Base-by-base conservation (phyloP, 2,113 vertebrate species). In the Pedionomus torquatus region DNA sequence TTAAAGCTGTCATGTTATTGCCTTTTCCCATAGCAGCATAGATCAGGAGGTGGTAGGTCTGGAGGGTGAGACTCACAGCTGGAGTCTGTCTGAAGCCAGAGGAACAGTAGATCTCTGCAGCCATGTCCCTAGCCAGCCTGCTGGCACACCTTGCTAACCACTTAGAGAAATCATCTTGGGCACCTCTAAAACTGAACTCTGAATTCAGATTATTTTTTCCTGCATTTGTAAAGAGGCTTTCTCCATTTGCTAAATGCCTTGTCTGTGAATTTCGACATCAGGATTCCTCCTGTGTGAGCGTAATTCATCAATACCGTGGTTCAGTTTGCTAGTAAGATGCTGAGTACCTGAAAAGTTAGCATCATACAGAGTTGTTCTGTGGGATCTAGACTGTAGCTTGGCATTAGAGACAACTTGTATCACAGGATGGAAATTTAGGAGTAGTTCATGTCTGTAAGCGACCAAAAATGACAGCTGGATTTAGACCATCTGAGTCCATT, bases 111-210 rank as follows among this genome's bases (percentile, higher is more conserved):
- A 61, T 26, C 71, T 72, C 71, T 68, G 58, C 51, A 66, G 35
- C 52, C 54, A 7, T 18, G 11, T 49, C 41, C 28, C 61, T 31
- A 68, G 46, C 46, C 58, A 84, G 46, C 11, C 49, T 43, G n/a
- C 58, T 31, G 20, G 33, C 57, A 64, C 37, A 13, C 70, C 49
- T 76, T 52, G 21, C 55, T 0, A 0, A 14, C 17, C 1, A 0
- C 31, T 48, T 23, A n/a, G n/a, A 39, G 46, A 26, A 82, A 87
- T 37, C 17, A n/a, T 25, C 18, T 5, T 5, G 11, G 26, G 9
- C 18, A 49, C 58, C 41, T 65, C 44, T 48, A 58, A 72, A 88
- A 30, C 18, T 3, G 26, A 83, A 44, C 25, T 54, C 41, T 49
- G 33, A 70, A 60, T 71, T 71, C 30, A 54, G 31, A 14, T 37